Percentiles rank a stretch among this genome's conserved stretches.
Evolutionary conservation across 2,113 vertebrate genomes (phyloP).

Genomic region (Chrysochloris asiatica): DNA sequence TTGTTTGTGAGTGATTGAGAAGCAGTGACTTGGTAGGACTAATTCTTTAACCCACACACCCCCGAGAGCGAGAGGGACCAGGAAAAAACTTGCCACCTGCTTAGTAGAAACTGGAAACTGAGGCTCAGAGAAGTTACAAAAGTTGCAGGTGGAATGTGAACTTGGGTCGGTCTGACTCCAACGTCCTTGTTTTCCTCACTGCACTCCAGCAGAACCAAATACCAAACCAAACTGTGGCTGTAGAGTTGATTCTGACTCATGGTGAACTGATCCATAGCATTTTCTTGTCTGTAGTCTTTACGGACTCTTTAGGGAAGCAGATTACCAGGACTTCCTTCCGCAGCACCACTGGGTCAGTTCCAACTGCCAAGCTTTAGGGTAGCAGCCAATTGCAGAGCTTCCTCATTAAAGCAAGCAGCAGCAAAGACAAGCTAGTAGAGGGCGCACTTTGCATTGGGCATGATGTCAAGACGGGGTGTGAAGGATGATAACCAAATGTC

Average conservation of each 20-base stretch:
- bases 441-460: not conserved
- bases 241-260: not conserved
- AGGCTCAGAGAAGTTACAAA: not conserved
- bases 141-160: not conserved
- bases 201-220: not conserved
- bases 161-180: not conserved
- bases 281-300: not conserved
- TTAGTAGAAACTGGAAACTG: not conserved
- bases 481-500: not conserved
- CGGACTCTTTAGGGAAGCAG: not conserved
- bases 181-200: not conserved
- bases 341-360: not conserved
- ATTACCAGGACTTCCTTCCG: not conserved
- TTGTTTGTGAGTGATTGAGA: no score
- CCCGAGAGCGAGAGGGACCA: no score
- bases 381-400: not conserved
- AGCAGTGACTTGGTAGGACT: no score
- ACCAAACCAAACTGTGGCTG: not conserved
- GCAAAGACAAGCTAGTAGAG: accelerated
- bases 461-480: accelerated
- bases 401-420: not conserved
- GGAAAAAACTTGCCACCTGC: no score
- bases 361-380: not conserved
- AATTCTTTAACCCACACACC: no score
- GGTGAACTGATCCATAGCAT: not conserved